Evolutionary conservation across 1,140 invertebrate species (phyloP).

Genomic region (Calliopsis andreniformis): DNA sequence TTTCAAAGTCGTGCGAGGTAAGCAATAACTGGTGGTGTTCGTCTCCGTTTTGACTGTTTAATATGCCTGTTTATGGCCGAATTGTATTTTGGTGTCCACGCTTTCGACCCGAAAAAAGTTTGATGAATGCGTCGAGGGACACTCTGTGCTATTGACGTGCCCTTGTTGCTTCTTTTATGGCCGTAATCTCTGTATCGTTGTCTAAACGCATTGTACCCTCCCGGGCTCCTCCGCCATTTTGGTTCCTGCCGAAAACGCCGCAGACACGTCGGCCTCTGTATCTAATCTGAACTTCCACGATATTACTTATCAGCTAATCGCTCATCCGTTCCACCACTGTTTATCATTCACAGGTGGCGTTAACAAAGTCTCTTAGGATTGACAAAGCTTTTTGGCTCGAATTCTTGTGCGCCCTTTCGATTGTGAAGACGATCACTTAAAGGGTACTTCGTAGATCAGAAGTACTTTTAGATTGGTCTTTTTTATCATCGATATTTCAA

Average conservation of each 20-base stretch:
- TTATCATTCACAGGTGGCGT: not conserved
- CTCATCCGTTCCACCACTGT: not conserved
- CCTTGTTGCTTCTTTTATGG: not conserved
- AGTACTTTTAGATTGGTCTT: no score
- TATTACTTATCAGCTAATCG: not conserved
- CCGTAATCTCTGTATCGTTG: not conserved
- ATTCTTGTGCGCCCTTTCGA: no score
- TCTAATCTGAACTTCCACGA: not conserved
- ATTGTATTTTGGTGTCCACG: no score
- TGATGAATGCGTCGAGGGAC: not conserved
- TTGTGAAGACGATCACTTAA: no score
- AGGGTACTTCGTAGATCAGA: no score
- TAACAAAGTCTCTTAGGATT: not conserved
- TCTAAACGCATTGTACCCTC: no score
- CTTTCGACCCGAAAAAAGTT: not conserved
- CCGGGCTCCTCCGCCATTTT: constrained; percentile 24
- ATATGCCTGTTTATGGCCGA: not conserved
- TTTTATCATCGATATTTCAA: not conserved
- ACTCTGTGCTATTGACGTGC: not conserved
- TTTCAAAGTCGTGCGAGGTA: not conserved
- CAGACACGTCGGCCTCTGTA: not conserved
- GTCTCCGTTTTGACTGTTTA: no score
- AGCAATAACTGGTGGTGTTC: not conserved
- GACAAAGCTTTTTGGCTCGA: not conserved
- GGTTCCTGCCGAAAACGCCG: constrained; percentile 23